phyloP scores from a whole-genome alignment of 2,113 vertebrate species.

The Oryzias woworae region DNA sequence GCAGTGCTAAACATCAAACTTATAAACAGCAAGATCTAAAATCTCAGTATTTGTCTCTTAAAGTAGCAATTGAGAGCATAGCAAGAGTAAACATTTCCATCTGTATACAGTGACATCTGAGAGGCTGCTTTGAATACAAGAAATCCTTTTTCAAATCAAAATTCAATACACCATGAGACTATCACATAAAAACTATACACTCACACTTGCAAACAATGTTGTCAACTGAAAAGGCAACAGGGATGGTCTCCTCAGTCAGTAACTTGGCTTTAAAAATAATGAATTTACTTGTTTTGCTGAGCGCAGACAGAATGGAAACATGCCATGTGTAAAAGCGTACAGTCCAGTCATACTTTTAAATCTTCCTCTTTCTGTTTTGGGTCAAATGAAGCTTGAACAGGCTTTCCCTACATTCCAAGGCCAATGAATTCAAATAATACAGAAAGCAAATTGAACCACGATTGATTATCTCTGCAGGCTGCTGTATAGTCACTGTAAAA shows the following conservation, averaged over 20 bases:
- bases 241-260: constrained; percentile 32
- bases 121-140: constrained; percentile 48
- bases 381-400: too few relatives aligned
- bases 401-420: too few relatives aligned
- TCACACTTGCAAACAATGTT: constrained; percentile 54
- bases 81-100: constrained; percentile 45
- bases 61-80: constrained; percentile 25
- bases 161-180: constrained; percentile 39
- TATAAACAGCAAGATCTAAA: constrained; percentile 20
- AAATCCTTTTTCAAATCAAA: constrained; percentile 29
- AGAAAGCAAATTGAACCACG: constrained; percentile 23
- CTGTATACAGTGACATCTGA: constrained; percentile 39
- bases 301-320: constrained; percentile 35
- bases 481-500: constrained; percentile 40
- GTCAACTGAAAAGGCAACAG: constrained; percentile 64
- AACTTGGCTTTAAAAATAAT: constrained; percentile 53
- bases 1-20: constrained; percentile 39
- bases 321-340: constrained; percentile 33
- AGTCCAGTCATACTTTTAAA: too few relatives aligned
- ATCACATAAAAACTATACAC: constrained; percentile 52
- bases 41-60: constrained; percentile 23
- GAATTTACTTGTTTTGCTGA: constrained; percentile 43
- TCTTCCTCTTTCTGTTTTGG: too few relatives aligned
- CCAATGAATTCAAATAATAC: not conserved
- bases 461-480: constrained; percentile 28